Percentiles rank a stretch among this genome's conserved stretches.
These are phyloP conservation scores for Galaxea fascicularis DNA, from an alignment of 92 coral and sea anemone species.

Conservation along the genomic window DNA sequence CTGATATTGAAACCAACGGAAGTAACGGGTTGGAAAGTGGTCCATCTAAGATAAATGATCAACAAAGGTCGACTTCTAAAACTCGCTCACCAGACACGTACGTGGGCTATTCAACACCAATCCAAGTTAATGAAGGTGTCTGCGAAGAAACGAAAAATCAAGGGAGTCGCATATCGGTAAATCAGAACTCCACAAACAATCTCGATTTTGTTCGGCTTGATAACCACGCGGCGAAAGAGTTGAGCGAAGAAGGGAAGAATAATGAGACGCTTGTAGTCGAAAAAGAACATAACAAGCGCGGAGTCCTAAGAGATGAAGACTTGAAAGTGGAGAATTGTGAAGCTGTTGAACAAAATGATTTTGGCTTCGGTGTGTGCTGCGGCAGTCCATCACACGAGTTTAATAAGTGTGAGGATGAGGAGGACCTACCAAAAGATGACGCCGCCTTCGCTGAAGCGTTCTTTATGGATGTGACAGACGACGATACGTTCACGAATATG, in stretches of 20 bases:
- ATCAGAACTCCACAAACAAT: not conserved
- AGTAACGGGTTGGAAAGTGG: too few species aligned
- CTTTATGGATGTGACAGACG: slow-evolving; percentile 47
- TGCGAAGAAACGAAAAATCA: not conserved
- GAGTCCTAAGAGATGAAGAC: not conserved
- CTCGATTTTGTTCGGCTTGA: not conserved
- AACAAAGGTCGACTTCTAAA: not conserved
- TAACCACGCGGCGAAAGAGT: not conserved
- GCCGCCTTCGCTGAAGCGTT: slow-evolving; percentile 51
- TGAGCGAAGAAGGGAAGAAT: not conserved
- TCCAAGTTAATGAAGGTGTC: not conserved
- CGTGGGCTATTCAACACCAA: not conserved
- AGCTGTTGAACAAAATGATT: slow-evolving; percentile 4
- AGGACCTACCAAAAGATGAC: slow-evolving; percentile 52
- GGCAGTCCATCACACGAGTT: slow-evolving; percentile 30
- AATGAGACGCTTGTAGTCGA: not conserved
- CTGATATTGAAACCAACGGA: not conserved
- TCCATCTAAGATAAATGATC: not conserved
- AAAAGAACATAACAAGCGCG: not conserved
- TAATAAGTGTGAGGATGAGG: slow-evolving; percentile 24
- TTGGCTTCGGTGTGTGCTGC: slow-evolving; percentile 51
- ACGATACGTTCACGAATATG: slow-evolving; percentile 45
- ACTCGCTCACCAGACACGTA: not conserved
- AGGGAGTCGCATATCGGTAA: not conserved
- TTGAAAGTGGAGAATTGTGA: not conserved